Percentiles rank a stretch among this genome's conserved stretches.
Evolutionary conservation across 92 coral and sea anemone genomes (phyloP).

Genomic region (Chrysogorgia sp.): DNA sequence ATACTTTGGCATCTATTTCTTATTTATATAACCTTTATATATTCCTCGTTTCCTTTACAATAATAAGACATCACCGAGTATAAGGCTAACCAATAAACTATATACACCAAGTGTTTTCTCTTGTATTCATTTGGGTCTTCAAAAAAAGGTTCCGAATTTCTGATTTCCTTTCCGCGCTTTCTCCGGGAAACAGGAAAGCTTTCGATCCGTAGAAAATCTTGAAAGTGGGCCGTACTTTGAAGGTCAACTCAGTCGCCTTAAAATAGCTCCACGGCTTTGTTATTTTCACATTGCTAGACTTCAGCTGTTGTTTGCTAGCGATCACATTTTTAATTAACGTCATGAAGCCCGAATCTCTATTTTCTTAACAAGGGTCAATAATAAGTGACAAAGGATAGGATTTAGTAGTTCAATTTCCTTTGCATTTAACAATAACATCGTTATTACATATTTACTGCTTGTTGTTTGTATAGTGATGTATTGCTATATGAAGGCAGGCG

Average conservation of each 20-base stretch:
- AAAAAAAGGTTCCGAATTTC: not conserved
- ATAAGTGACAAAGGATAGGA: slow-evolving; percentile 30
- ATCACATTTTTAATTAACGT: slow-evolving; percentile 32
- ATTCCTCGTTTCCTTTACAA: slow-evolving; percentile 6
- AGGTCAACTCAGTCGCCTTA: not conserved
- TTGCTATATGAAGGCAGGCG: too few relatives aligned
- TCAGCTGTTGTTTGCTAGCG: not conserved
- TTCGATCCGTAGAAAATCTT: not conserved
- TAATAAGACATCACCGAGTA: slow-evolving; percentile 15
- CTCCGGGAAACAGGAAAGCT: not conserved
- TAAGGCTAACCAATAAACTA: slow-evolving; percentile 17
- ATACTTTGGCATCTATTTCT: slow-evolving; percentile 29
- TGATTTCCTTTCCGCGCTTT: not conserved
- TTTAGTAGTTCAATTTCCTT: slow-evolving; percentile 31
- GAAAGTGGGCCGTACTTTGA: not conserved
- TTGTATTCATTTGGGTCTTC: too few relatives aligned
- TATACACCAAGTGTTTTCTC: slow-evolving; percentile 9
- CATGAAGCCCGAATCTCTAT: not conserved
- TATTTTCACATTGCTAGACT: not conserved
- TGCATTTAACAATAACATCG: slow-evolving; percentile 30
- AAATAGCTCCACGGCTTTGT: not conserved
- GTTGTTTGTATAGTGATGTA: not conserved
- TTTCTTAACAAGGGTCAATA: slow-evolving; percentile 35
- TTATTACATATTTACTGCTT: slow-evolving; percentile 14
- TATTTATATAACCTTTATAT: slow-evolving; percentile 40